A percentile compares a stretch with the other conserved stretches of the same genome.
Evolutionary conservation across 2,888 invertebrate species (phyloP).

Genomic region (Megamerina dolium): DNA sequence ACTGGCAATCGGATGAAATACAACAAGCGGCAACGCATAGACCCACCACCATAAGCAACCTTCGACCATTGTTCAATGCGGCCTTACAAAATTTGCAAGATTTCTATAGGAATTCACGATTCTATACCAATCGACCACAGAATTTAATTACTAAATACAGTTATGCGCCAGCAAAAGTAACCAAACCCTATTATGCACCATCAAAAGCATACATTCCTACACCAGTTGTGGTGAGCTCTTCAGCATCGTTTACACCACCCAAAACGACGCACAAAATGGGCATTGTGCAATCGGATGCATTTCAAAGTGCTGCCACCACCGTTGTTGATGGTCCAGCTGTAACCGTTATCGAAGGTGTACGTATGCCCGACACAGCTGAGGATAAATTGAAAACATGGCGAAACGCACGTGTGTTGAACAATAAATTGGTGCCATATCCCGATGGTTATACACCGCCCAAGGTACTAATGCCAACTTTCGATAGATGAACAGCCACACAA

Average conservation of each 20-base stretch:
- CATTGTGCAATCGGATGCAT: slow-evolving; percentile 7
- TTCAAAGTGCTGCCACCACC: slow-evolving; percentile 22
- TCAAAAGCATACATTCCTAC: slow-evolving; percentile 23
- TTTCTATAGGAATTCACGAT: slow-evolving; percentile 23
- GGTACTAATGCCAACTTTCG: slow-evolving; percentile 46
- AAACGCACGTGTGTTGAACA: slow-evolving; percentile 82
- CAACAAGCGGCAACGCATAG: slow-evolving; percentile 16
- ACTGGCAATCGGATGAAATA: slow-evolving; percentile 31
- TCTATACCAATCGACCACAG: slow-evolving; percentile 20
- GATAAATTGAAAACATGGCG: slow-evolving; percentile 76
- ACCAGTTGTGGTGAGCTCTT: slow-evolving; percentile 6
- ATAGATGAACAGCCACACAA: too few species aligned
- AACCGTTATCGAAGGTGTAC: slow-evolving; percentile 65
- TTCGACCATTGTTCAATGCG: slow-evolving; percentile 14
- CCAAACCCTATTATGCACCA: background rate
- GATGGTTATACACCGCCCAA: slow-evolving; percentile 62
- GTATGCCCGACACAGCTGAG: slow-evolving; percentile 78
- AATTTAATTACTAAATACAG: slow-evolving; percentile 38
- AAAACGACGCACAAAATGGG: slow-evolving; percentile 3
- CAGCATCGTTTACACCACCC: background rate
- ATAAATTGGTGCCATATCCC: slow-evolving; percentile 70
- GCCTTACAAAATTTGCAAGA: slow-evolving; percentile 26
- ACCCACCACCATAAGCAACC: slow-evolving; percentile 1
- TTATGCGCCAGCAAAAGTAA: slow-evolving; percentile 23
- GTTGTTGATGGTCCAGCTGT: slow-evolving; percentile 41